Base-by-base conservation (phyloP, 2,113 vertebrate genomes). In the Tor tambroides region DNA sequence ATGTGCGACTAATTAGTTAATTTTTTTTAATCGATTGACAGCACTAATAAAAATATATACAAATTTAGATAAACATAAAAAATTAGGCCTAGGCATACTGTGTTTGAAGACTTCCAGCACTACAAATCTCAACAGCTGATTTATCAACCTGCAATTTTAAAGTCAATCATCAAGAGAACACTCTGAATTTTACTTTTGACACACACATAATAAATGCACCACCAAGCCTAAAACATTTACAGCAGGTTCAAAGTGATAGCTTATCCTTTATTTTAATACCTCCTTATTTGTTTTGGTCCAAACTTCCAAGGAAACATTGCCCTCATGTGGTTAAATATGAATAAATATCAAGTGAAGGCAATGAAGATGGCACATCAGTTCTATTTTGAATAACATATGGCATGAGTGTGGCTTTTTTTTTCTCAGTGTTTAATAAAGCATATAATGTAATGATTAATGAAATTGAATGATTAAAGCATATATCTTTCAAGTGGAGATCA, bases 401-500 rank as follows among this genome's bases (percentile, higher is more conserved):
- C 35, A 30, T 56, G 19, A 5, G 19, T 10, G 76, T 51, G n/a
- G 46, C 23, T 35, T 32, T 56, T 56, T 35, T 32, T n/a, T n/a
- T n/a, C n/a, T n/a, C 21, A 61, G 32, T 15, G 6, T 3, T 46
- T 12, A 43, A 65, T 43, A 17, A 67, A 46, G 15, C 72, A 46
- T 5, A 80, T 30, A 2, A n/a, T 79, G n/a, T 9, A 17, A 41
- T 80, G 54, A 82, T 28, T 38, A 43, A 69, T n/a, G 41, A 46
- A 15, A n/a, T 59, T 41, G 4, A 26, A 26, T 80, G 54, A 82
- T 46, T 61, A 63, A 69, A 12, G 63, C 59, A 15, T 4, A 80
- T n/a, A 26, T 83, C 83, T 41, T 89, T 17, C 23, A 26, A 88
- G 95, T 93, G 91, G 91, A 88, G 21, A 95, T 95, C 84, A 93